phyloP scores from a whole-genome alignment of 2,113 vertebrate genomes.

The Oenanthe oenanthe region DNA sequence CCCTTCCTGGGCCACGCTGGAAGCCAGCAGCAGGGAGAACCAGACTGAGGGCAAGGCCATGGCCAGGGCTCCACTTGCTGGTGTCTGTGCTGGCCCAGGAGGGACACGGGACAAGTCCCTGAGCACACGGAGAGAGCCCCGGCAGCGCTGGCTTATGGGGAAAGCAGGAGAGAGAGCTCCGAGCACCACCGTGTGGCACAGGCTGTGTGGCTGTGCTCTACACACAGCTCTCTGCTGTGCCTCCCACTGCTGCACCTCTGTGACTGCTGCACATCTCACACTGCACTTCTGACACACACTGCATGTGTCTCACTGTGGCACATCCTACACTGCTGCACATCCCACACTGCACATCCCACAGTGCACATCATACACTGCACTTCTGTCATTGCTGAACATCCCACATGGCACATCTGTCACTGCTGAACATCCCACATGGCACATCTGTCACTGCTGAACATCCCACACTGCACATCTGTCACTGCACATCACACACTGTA shows the following conservation, averaged over 20 bases:
- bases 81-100: background rate
- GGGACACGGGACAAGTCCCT: accelerated
- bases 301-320: too few relatives aligned
- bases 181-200: slow-evolving; percentile 51
- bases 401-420: background rate
- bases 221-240: accelerated
- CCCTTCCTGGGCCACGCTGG: accelerated
- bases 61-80: accelerated
- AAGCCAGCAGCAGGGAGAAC: accelerated
- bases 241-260: background rate
- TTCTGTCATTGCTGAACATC: background rate
- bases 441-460: too few relatives aligned
- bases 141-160: background rate
- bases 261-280: background rate
- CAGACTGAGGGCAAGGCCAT: accelerated
- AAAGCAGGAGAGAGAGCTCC: background rate
- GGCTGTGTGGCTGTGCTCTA: accelerated
- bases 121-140: accelerated
- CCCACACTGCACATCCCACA: background rate
- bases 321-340: background rate
- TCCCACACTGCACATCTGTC: background rate
- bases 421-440: background rate
- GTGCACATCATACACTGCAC: background rate
- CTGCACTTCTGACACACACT: too few relatives aligned
- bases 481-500: too few relatives aligned